phyloP scores from a whole-genome alignment of 2,113 vertebrate genomes.

The Petaurus breviceps region DNA sequence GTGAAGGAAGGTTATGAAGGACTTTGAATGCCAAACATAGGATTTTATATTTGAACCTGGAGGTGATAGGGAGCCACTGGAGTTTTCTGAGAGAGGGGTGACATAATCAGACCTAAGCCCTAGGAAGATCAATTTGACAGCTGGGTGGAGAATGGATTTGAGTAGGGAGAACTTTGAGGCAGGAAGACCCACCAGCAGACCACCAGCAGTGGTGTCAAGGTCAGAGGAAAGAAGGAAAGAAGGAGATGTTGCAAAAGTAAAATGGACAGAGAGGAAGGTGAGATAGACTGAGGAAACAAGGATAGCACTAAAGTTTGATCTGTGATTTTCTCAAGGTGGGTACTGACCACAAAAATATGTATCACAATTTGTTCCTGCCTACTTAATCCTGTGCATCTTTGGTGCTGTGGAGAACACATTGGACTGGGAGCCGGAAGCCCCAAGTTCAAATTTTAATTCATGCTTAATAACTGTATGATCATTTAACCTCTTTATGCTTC shows the following conservation, averaged over 20 bases:
- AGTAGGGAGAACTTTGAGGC: background rate
- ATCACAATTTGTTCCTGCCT: background rate
- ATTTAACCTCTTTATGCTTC: background rate
- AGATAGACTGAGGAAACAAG: background rate
- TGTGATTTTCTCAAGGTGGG: background rate
- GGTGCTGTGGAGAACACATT: background rate
- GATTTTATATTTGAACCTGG: background rate
- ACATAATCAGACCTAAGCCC: background rate
- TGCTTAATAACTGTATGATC: background rate
- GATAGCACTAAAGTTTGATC: background rate
- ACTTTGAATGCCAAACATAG: background rate
- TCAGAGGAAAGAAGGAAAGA: background rate
- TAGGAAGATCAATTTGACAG: background rate
- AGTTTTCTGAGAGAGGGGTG: background rate
- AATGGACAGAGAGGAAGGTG: background rate
- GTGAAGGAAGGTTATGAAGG: background rate
- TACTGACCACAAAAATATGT: background rate
- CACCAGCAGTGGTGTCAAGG: background rate
- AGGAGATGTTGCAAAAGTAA: background rate
- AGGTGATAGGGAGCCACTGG: background rate
- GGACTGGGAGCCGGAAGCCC: background rate
- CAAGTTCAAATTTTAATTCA: background rate
- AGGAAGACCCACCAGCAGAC: background rate
- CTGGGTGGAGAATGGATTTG: background rate
- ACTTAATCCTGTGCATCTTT: background rate